Base-by-base conservation (phyloP, 2,113 vertebrate species). In the Monopterus albus region DNA sequence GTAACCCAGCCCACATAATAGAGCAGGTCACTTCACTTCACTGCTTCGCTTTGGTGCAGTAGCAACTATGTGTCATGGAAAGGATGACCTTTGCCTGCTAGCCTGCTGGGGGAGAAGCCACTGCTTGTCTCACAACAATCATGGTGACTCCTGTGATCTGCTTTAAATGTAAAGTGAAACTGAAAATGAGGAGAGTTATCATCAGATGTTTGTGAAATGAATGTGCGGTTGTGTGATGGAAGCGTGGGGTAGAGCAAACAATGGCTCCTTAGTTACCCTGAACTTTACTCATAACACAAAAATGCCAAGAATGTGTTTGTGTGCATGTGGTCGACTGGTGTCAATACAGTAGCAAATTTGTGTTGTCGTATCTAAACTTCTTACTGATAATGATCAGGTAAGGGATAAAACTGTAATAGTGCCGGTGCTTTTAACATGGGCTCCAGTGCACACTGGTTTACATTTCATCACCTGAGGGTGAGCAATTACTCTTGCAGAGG, bases 251-350 rank as follows among this genome's bases (percentile, higher is more conserved):
- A 21, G 51, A 42, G 13, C 21, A 53, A 65, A 85, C 59, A 84
- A 78, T 70, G 62, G 29, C 7, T 12, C 25, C 62, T 82, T 72
- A 82, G 81, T 82, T 42, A 8, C 67, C 76, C 15, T 45, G 47
- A 43, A 50, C 46, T 67, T 79, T 62, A 62, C 28, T 50, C 68
- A 66, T 18, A 69, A 70, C 73, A n/a, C 31, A 88, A 79, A 72
- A 81, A 87, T 86, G 65, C 45, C 35, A 63, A 61, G 50, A 64
- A 64, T 26, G 49, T 57, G 25, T 50, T 51, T 2, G 49, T 50
- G 20, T 56, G 45, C 56, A 31, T 65, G 61, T 47, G 23, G 31
- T 62, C 0, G 0, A 7, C 23, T 0, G 13, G 0, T 53, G 42
- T 71, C 25, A 14, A 29, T 14, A 50, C 43, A 43, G 42, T 25